Evolutionary conservation across 2,797 vertebrate genomes (phyloP).

Genomic region (Adelosebastes latens): DNA sequence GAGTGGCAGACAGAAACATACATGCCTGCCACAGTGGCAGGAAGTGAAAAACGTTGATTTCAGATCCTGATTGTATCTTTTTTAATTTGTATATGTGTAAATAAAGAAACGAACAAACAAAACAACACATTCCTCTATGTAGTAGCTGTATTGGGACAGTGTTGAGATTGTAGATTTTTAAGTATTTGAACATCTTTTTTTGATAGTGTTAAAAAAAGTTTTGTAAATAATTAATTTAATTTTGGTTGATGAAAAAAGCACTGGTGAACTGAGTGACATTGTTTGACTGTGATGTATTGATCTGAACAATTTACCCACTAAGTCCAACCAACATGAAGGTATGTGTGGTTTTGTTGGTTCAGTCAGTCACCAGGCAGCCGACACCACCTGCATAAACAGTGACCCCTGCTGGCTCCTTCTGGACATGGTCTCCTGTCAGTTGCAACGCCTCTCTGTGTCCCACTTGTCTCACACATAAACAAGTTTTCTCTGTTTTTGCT

Average conservation of each 20-base stretch:
- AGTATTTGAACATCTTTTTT: background rate
- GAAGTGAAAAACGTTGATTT: too few relatives aligned
- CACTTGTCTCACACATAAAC: constrained; percentile 16
- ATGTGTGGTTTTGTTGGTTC: background rate
- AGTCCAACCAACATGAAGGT: background rate
- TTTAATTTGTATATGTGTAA: too few relatives aligned
- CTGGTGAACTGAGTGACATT: background rate
- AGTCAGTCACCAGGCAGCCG: background rate
- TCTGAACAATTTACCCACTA: background rate
- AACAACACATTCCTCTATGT: background rate
- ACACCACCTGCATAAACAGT: constrained; percentile 70
- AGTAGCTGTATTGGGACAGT: background rate
- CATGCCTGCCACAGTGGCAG: too few relatives aligned
- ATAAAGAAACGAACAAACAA: too few relatives aligned
- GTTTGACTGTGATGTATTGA: constrained; percentile 3
- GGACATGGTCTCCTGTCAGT: constrained; percentile 43
- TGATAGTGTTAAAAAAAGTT: background rate
- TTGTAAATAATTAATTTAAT: background rate
- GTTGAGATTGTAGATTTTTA: background rate
- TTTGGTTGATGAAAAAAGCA: background rate
- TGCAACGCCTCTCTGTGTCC: constrained; percentile 6
- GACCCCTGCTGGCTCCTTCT: constrained; percentile 77
- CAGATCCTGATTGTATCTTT: too few relatives aligned
- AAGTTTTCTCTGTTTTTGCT: constrained; percentile 29
- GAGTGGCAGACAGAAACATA: too few relatives aligned